Conservation (phyloP, 2,797 vertebrate genomes). For the Halcyon leucocephala region DNA sequence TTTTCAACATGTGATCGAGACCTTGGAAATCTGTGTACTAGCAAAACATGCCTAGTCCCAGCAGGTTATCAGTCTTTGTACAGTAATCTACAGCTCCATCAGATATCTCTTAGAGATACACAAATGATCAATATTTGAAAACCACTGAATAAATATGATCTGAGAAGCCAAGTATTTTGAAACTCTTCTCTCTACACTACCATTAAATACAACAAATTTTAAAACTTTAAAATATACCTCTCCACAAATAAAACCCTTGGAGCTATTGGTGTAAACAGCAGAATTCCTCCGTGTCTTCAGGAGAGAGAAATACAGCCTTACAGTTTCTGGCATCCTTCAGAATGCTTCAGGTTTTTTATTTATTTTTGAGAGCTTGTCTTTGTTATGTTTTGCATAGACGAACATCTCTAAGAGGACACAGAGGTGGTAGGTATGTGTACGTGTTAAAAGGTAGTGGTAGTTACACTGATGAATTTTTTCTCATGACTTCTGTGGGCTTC, state of each 20-base stretch:
- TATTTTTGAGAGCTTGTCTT: not conserved
- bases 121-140: not conserved
- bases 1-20: not conserved
- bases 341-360: not conserved
- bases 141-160: not conserved
- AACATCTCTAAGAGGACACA: not conserved
- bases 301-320: not conserved
- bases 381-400: not conserved
- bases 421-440: accelerated
- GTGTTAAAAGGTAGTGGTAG: not conserved
- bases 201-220: not conserved
- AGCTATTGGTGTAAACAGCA: not conserved
- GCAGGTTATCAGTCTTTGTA: not conserved
- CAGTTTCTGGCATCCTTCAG: not conserved
- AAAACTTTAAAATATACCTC: not conserved
- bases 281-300: not conserved
- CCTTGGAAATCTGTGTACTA: not conserved
- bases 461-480: not conserved
- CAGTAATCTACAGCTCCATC: not conserved
- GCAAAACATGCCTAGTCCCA: not conserved
- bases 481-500: not conserved
- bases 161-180: not conserved
- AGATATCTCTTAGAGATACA: not conserved
- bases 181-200: not conserved
- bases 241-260: not conserved